phyloP scores from a whole-genome alignment of 2,888 invertebrate genomes.

The Frankliniella intonsa region DNA sequence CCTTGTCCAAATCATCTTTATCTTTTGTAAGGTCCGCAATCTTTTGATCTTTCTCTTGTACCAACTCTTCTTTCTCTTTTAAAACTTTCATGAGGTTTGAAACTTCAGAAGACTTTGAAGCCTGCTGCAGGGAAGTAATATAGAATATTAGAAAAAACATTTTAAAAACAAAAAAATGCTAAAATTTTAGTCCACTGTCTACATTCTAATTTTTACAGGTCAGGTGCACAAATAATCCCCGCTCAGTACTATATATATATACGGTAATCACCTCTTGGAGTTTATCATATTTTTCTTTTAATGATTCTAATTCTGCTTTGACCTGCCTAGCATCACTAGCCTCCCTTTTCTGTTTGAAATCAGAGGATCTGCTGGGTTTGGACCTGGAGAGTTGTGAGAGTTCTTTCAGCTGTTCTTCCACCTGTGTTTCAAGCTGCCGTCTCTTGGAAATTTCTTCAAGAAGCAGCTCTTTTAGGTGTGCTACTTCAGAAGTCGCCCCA shows the following conservation, averaged over 20 bases:
- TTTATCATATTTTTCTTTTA: not conserved
- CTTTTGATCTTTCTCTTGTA: not conserved
- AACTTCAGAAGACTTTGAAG: not conserved
- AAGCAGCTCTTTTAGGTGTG: not conserved
- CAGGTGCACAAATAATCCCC: not conserved
- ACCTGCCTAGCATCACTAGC: not conserved
- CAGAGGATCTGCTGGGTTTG: conserved; percentile 8
- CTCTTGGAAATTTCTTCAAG: not conserved
- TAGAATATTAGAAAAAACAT: not conserved
- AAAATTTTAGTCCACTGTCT: not conserved
- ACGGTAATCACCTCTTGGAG: not conserved
- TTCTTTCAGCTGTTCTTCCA: not conserved
- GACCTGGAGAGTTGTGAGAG: not conserved
- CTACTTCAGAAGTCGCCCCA: not conserved
- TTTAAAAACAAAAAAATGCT: not conserved
- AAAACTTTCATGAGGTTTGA: not conserved
- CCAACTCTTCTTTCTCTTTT: not conserved
- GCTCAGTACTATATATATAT: not conserved
- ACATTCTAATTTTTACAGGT: not conserved
- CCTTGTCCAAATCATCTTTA: not conserved
- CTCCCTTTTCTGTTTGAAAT: not conserved
- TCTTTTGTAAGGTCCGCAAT: not conserved
- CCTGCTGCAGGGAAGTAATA: not conserved
- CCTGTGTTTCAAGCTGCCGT: not conserved
- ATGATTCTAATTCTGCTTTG: not conserved